Evolutionary conservation across 2,113 vertebrate genomes (phyloP).

Genomic region (Lamprotornis superbus): DNA sequence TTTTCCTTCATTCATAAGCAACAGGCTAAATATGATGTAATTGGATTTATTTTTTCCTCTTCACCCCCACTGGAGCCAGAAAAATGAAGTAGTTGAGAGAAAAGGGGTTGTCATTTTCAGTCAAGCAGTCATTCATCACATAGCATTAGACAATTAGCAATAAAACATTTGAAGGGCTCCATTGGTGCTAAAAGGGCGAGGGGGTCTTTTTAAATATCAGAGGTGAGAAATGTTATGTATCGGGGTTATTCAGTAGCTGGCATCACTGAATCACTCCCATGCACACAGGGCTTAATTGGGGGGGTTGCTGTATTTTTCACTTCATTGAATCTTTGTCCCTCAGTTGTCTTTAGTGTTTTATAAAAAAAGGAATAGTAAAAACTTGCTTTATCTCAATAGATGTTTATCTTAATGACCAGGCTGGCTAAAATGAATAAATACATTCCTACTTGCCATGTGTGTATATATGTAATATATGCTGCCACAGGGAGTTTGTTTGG

Average conservation of each 20-base stretch:
- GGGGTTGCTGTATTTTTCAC: neutral
- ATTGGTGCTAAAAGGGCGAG: neutral
- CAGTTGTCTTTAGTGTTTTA: conserved; percentile 55
- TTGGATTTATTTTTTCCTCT: conserved; percentile 66
- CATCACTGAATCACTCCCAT: conserved; percentile 21
- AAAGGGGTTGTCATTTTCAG: conserved; percentile 59
- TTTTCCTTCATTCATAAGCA: conserved; percentile 46
- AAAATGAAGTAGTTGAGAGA: conserved; percentile 65
- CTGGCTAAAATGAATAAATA: conserved; percentile 7
- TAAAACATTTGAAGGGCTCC: conserved; percentile 56
- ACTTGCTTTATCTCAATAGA: conserved; percentile 48
- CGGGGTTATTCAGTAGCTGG: conserved; percentile 27
- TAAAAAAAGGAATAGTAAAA: conserved; percentile 8
- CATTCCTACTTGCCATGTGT: conserved; percentile 31
- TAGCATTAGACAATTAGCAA: conserved; percentile 64
- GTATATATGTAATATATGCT: conserved; percentile 48
- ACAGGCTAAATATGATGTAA: conserved; percentile 49
- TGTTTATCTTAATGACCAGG: conserved; percentile 28
- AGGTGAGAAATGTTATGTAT: conserved; percentile 22
- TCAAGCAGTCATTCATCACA: conserved; percentile 24
- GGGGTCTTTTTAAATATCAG: conserved; percentile 15
- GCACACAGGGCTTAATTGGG: neutral
- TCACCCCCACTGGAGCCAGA: conserved; percentile 63
- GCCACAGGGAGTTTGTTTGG: conserved; percentile 35
- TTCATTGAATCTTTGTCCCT: conserved; percentile 36